A percentile compares a stretch with the other conserved stretches of the same genome.
These are phyloP conservation scores for Hyles euphorbiae DNA, from an alignment of 1,140 invertebrate species.

Conservation along the genomic window DNA sequence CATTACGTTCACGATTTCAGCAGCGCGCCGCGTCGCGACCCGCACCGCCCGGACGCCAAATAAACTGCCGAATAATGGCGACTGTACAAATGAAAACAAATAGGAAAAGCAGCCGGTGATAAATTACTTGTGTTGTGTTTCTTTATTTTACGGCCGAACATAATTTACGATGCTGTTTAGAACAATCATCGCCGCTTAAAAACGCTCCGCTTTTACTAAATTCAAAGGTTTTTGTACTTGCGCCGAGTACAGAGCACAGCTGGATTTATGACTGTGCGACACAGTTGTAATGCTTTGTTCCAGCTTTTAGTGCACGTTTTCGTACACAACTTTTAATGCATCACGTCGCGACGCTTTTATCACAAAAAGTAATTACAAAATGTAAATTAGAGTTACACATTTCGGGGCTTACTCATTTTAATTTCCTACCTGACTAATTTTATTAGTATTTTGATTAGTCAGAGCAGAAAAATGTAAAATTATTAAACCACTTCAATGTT, in stretches of 20 bases:
- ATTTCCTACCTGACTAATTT: background rate
- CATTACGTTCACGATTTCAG: conserved; percentile 29
- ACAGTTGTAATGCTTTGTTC: too few relatives aligned
- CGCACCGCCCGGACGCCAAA: conserved; percentile 24
- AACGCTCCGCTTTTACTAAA: conserved; percentile 1
- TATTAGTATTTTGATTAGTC: background rate
- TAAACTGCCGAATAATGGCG: conserved; percentile 38
- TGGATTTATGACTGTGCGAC: too few relatives aligned
- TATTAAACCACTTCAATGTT: background rate
- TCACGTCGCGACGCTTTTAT: too few relatives aligned
- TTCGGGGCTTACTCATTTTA: background rate
- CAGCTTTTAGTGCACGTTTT: too few relatives aligned
- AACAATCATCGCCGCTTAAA: conserved; percentile 21
- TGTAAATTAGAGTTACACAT: too few relatives aligned
- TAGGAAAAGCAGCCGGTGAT: conserved; percentile 32
- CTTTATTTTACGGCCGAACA: conserved; percentile 32
- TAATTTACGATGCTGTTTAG: conserved; percentile 25
- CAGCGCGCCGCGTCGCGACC: background rate
- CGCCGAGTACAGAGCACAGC: background rate
- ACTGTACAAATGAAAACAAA: conserved; percentile 41
- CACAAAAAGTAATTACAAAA: too few relatives aligned
- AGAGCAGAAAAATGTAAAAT: background rate
- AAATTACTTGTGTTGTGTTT: conserved; percentile 26
- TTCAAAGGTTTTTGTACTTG: background rate
- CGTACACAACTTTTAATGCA: too few relatives aligned